Evolutionary conservation across 2,113 vertebrate species (phyloP), one percentile per base, ranked within the genome.

Genomic region (Malurus melanocephalus): DNA sequence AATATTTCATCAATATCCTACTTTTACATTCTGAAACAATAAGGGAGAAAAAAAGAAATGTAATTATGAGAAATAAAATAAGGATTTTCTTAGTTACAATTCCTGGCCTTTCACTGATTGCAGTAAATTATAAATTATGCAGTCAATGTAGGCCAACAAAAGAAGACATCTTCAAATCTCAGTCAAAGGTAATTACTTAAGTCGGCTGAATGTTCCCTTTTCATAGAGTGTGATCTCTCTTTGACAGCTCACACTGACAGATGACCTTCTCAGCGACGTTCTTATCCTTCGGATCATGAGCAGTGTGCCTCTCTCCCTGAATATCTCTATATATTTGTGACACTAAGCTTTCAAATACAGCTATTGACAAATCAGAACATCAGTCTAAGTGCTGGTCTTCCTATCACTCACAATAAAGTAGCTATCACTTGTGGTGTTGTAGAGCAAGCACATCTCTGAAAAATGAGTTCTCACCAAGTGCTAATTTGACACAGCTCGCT

Each of bases 401-500:
- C 97, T 97, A 99, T 99, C 98, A 98, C 98, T 99, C 98, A 99
- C 98, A 98, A 99, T 99, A 98, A 99, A 98, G 98, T 97, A 97
- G 98, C 98, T 98, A 98, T 98, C 98, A 97, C 97, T 98, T 98
- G 97, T 97, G 97, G 97, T 97, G 97, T 97, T 98, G 98, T 97
- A 97, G 97, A 98, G 97, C 97, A 98, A 97, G 98, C 96, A 97
- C 97, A 97, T 97, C 97, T 97, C 97, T 98, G 98, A 99, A 98
- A 99, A 98, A 98, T 98, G 98, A 98, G 98, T 98, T 98, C 97
- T 98, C 97, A 97, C 98, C 98, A 97, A 97, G 97, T 97, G 98
- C 98, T 99, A 99, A 99, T 99, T 99, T 99, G 99, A 99, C 98
- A 99, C 98, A 99, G 99, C 98, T 99, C 98, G 98, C 98, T 99